A percentile compares a stretch with the other conserved stretches of the same genome.
These are phyloP conservation scores for Drosophila pandora DNA, from an alignment of 1,140 invertebrate genomes.

Conservation along the genomic window DNA sequence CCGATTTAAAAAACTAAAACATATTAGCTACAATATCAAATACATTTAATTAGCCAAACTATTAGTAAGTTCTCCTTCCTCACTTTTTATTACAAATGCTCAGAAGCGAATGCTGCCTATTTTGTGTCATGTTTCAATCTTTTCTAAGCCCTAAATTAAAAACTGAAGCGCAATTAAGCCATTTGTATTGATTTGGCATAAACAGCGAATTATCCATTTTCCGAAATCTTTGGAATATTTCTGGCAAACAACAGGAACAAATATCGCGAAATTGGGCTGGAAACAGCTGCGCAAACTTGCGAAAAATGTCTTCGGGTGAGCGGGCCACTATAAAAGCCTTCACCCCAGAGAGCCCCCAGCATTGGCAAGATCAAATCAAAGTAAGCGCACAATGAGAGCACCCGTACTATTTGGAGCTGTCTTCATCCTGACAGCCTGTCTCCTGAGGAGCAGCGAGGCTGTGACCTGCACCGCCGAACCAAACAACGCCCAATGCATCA, in stretches of 20 bases:
- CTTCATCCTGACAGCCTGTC: slow-evolving; percentile 12
- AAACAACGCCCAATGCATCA: background rate
- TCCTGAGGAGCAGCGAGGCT: slow-evolving; percentile 10
- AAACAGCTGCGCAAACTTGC: slow-evolving; percentile 37
- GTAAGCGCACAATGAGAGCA: slow-evolving; percentile 5
- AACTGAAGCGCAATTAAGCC: no score
- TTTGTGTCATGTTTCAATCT: no score
- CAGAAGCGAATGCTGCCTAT: no score
- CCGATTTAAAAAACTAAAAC: slow-evolving; percentile 31
- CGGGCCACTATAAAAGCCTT: slow-evolving; percentile 39
- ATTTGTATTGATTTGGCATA: no score
- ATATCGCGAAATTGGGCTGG: slow-evolving; percentile 1
- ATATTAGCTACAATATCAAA: no score
- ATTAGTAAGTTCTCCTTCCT: no score
- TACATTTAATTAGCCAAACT: no score
- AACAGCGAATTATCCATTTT: no score
- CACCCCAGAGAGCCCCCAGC: background rate
- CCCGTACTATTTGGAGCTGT: background rate
- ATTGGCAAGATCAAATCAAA: background rate
- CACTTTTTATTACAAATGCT: no score
- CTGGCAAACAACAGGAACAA: slow-evolving; percentile 6
- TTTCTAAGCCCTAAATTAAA: no score
- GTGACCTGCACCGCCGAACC: slow-evolving; percentile 15
- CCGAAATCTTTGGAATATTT: slow-evolving; percentile 14
- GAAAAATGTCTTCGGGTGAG: slow-evolving; percentile 9